These are phyloP conservation scores for Osmerus mordax DNA, from an alignment of 2,113 vertebrate species.

Conservation along the genomic window DNA sequence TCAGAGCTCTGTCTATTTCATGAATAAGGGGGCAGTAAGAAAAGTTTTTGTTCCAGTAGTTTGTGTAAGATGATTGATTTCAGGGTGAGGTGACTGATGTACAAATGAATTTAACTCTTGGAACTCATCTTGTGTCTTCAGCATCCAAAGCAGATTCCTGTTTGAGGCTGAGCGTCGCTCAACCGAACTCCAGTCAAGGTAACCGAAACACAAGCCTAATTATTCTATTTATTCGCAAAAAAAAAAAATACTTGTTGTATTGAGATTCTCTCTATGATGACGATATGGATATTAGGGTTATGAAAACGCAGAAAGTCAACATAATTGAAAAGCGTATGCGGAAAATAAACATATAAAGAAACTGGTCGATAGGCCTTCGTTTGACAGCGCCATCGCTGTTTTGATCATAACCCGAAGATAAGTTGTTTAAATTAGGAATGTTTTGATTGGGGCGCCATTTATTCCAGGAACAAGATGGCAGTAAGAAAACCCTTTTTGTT, in stretches of 20 bases:
- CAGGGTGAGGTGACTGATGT: background rate
- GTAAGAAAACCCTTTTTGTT: conserved; percentile 45
- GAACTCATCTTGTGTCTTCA: conserved; percentile 42
- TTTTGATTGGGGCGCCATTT: background rate
- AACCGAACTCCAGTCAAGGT: conserved; percentile 25
- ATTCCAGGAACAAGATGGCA: conserved; percentile 7
- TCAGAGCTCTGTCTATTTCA: too few species aligned
- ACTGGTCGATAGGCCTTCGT: background rate
- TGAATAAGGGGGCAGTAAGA: background rate
- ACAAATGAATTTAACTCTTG: background rate
- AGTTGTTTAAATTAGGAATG: background rate
- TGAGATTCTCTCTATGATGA: background rate
- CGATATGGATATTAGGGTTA: too few species aligned
- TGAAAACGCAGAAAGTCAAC: too few species aligned
- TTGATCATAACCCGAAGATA: conserved; percentile 14
- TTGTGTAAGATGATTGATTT: background rate
- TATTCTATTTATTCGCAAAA: background rate
- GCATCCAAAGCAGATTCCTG: conserved; percentile 62
- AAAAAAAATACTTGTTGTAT: background rate
- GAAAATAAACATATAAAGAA: background rate
- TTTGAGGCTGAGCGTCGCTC: conserved; percentile 15
- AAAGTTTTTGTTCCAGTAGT: background rate
- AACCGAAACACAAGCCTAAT: conserved; percentile 1
- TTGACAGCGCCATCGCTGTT: conserved; percentile 7
- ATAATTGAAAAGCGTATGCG: too few species aligned